These are phyloP conservation scores for Toxotes lorentzi DNA, from an alignment of 2,797 vertebrate genomes.

Conservation along the genomic window DNA sequence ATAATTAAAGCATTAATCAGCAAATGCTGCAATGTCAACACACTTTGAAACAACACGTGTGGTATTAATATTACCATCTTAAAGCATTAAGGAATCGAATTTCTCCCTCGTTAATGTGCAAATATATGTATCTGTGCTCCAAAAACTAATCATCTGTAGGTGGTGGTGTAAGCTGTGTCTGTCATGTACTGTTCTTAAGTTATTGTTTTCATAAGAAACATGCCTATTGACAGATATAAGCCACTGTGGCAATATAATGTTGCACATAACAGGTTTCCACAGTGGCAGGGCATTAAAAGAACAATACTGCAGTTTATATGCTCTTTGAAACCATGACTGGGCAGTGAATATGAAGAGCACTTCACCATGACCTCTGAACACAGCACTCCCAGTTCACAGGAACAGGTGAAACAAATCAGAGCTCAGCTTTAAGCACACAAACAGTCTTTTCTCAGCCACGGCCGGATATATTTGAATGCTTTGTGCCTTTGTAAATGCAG, in stretches of 20 bases:
- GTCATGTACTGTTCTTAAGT: background rate
- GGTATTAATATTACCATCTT: slow-evolving; percentile 25
- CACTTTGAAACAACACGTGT: slow-evolving; percentile 28
- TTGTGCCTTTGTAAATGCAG: slow-evolving; percentile 12
- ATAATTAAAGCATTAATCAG: slow-evolving; percentile 66
- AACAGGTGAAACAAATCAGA: slow-evolving; percentile 18
- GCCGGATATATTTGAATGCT: background rate
- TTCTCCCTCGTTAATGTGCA: slow-evolving; percentile 21
- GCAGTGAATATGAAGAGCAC: slow-evolving; percentile 14
- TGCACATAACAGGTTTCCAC: background rate
- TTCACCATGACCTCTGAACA: slow-evolving; percentile 30
- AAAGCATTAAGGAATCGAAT: slow-evolving; percentile 21
- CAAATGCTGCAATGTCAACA: slow-evolving; percentile 43
- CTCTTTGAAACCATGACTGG: background rate
- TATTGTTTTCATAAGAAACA: slow-evolving; percentile 26
- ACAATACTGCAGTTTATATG: slow-evolving; percentile 12
- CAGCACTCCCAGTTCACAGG: background rate
- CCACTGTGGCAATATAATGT: background rate
- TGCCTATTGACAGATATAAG: background rate
- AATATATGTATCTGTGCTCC: slow-evolving; percentile 1
- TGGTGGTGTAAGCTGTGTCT: background rate
- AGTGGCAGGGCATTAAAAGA: background rate
- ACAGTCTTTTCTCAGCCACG: background rate
- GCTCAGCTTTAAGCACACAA: background rate
- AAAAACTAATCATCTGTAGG: slow-evolving; percentile 15